Evolutionary conservation across 53 echinoderm and acorn worm genomes (phyloP).

Genomic region (Zoroaster sp.): DNA sequence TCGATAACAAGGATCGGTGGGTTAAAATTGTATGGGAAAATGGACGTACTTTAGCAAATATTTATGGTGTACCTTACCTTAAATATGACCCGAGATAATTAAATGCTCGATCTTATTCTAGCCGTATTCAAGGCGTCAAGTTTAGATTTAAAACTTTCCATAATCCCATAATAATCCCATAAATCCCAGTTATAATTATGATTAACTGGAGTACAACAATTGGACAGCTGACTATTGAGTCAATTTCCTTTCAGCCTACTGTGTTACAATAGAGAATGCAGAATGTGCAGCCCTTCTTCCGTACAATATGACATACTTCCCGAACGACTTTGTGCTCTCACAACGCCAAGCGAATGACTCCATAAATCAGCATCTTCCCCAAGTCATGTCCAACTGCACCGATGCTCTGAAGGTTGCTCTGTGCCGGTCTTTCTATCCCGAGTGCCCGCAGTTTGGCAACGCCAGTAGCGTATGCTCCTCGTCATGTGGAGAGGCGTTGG

Average conservation of each 20-base stretch:
- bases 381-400: not conserved
- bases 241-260: not conserved
- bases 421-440: not conserved
- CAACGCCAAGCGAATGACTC: not conserved
- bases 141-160: not conserved
- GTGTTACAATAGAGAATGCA: not conserved
- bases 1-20: too few species aligned
- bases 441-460: not conserved
- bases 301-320: not conserved
- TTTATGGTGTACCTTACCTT: too few species aligned
- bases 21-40: too few species aligned
- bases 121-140: not conserved
- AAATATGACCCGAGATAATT: not conserved
- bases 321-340: not conserved
- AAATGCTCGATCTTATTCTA: not conserved
- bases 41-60: too few species aligned
- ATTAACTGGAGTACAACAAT: not conserved
- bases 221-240: not conserved
- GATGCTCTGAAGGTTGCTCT: not conserved
- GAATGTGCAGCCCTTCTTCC: not conserved
- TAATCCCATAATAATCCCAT: not conserved
- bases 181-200: not conserved
- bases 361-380: not conserved
- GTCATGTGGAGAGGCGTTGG: not conserved
- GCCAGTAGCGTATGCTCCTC: not conserved